Percentiles rank a stretch among this genome's conserved stretches.
These are phyloP conservation scores for Siniperca undulata DNA, from an alignment of 2,797 vertebrate genomes.

Conservation along the genomic window DNA sequence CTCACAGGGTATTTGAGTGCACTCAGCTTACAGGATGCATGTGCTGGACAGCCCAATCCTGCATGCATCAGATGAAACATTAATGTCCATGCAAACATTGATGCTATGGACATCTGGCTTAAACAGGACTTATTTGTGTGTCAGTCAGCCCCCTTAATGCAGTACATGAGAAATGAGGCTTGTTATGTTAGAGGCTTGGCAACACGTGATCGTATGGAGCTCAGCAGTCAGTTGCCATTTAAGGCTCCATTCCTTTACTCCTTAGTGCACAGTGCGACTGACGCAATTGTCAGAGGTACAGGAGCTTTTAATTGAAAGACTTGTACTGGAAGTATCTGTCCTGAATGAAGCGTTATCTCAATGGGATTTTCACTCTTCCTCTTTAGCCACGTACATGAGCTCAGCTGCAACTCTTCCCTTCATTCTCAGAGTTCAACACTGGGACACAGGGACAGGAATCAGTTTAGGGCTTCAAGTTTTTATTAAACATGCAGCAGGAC, in stretches of 20 bases:
- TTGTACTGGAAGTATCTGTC: slow-evolving; percentile 50
- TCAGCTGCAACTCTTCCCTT: background rate
- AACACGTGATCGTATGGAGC: slow-evolving; percentile 25
- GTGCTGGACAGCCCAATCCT: background rate
- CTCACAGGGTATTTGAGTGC: slow-evolving; percentile 8
- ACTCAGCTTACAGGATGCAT: slow-evolving; percentile 8
- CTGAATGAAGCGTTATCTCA: slow-evolving; percentile 56
- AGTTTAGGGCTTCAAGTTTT: no score
- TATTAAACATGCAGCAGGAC: no score
- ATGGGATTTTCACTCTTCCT: slow-evolving; percentile 48
- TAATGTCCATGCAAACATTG: background rate
- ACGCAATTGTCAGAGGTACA: slow-evolving; percentile 51
- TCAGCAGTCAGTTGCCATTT: slow-evolving; percentile 50
- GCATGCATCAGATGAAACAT: slow-evolving; percentile 19
- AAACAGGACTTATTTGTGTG: slow-evolving; percentile 21
- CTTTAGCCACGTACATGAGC: slow-evolving; percentile 12
- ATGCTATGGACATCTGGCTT: slow-evolving; percentile 10
- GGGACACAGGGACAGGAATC: no score
- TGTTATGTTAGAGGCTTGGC: slow-evolving; percentile 7
- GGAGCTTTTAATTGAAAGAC: slow-evolving; percentile 68
- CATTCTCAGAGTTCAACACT: background rate
- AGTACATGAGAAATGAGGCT: slow-evolving; percentile 17
- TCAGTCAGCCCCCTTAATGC: slow-evolving; percentile 30
- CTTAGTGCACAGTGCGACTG: slow-evolving; percentile 38
- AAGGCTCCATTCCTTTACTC: slow-evolving; percentile 27